Evolutionary conservation across 2,113 vertebrate genomes (phyloP).

Genomic region (Myiopsitta monachus): DNA sequence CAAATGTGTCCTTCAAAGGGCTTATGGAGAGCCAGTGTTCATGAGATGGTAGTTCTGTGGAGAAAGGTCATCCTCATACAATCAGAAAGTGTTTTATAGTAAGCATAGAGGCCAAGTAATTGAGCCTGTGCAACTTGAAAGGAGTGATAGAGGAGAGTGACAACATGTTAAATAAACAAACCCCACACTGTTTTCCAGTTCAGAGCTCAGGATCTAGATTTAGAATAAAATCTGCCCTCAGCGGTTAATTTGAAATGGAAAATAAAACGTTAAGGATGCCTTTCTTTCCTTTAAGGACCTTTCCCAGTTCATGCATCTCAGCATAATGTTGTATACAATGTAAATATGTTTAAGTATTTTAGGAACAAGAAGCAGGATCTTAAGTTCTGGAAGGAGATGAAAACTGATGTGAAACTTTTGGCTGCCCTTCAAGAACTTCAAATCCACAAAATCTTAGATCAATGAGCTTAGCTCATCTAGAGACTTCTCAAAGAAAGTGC

Average conservation of each 20-base stretch:
- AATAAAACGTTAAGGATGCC: neutral
- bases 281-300: neutral
- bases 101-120: neutral
- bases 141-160: neutral
- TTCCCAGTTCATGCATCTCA: neutral
- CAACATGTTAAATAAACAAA: neutral
- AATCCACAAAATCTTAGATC: slow-evolving; percentile 61
- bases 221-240: neutral
- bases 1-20: neutral
- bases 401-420: slow-evolving; percentile 58
- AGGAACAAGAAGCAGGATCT: slow-evolving; percentile 32
- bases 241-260: neutral
- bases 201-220: neutral
- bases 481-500: slow-evolving; percentile 37
- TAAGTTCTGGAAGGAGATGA: slow-evolving; percentile 1
- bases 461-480: slow-evolving; percentile 22
- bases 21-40: neutral
- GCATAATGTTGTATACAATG: slow-evolving; percentile 29
- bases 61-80: neutral
- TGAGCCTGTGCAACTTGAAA: neutral
- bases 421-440: slow-evolving; percentile 67
- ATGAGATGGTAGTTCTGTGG: neutral
- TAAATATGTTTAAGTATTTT: slow-evolving; percentile 36
- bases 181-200: neutral
- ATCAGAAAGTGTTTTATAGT: neutral